These are phyloP conservation scores for Passerina amoena DNA, from an alignment of 2,113 vertebrate species.

Conservation along the genomic window DNA sequence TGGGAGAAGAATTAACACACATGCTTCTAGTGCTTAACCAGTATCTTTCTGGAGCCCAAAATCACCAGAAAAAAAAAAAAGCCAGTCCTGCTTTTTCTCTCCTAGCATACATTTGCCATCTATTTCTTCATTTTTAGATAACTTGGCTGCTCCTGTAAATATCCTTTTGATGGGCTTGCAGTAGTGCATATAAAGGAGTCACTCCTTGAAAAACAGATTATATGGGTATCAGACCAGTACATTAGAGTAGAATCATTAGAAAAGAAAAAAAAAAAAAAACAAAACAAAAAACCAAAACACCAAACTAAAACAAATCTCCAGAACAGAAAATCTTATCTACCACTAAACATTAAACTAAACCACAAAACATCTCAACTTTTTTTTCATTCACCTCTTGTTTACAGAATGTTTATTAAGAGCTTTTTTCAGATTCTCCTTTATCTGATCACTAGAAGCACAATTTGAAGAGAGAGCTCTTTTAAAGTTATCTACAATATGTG, in stretches of 20 bases:
- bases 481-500: background rate
- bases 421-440: background rate
- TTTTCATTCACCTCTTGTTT: background rate
- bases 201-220: background rate
- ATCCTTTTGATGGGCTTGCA: background rate
- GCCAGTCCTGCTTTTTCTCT: background rate
- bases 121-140: background rate
- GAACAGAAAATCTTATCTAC: background rate
- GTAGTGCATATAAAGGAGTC: background rate
- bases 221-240: background rate
- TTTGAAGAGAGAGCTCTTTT: background rate
- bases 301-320: background rate
- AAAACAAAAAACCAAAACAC: too few relatives aligned
- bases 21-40: background rate
- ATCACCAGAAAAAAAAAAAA: background rate
- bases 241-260: background rate
- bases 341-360: background rate
- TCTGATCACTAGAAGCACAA: background rate
- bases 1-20: background rate
- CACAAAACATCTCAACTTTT: background rate
- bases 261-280: too few relatives aligned
- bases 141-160: background rate
- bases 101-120: background rate
- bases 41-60: background rate
- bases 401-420: background rate